Evolutionary conservation across 2,888 invertebrate genomes (phyloP), one percentile per base, ranked within the genome.

Genomic region (Eubasilissa splendida): DNA sequence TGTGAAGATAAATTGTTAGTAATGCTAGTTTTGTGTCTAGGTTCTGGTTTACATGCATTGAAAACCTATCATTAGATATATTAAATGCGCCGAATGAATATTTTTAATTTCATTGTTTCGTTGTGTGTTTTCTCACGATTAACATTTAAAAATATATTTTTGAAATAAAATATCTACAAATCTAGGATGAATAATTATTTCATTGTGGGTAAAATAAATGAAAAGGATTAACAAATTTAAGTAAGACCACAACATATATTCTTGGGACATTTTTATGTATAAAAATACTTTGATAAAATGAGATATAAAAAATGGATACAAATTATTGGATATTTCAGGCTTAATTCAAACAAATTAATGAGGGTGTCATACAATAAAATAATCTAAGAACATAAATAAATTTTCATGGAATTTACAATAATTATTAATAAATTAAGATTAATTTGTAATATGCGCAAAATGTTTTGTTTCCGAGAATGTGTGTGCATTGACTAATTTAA

Each of bases 241-340:
- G 65, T 76, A 63, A 65, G 33, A 52, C 33, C 76, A 76, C 76
- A 76, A 76, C 76, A 76, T 7, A 76, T 33, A 76, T 63, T 22
- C 63, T 76, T 54, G 76, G 76, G 53, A 22, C n/a, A 63, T 76
- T 53, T 22, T 8, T 42, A 33, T 73, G 42, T 31, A 73, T 70
- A 42, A 52, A 73, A 73, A 58, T 73, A 73, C 53, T 73, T 73
- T 54, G 54, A 33, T 54, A 63, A 5, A 4, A 11, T 12, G 31
- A 63, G 42, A 4, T 31, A 11, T 33, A 33, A 63, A 63, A 22
- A 31, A 63, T 5, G 12, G 12, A 33, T 63, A 33, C 42, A 1
- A 11, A 31, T 31, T 3, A 4, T 60, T 60, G 14, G 60, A 10
- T 22, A 22, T 60, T 63, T 33, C 63, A 42, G 42, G 42, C 42